phyloP scores from a whole-genome alignment of 2,888 invertebrate species.

The Drosophila hawaiiensis region DNA sequence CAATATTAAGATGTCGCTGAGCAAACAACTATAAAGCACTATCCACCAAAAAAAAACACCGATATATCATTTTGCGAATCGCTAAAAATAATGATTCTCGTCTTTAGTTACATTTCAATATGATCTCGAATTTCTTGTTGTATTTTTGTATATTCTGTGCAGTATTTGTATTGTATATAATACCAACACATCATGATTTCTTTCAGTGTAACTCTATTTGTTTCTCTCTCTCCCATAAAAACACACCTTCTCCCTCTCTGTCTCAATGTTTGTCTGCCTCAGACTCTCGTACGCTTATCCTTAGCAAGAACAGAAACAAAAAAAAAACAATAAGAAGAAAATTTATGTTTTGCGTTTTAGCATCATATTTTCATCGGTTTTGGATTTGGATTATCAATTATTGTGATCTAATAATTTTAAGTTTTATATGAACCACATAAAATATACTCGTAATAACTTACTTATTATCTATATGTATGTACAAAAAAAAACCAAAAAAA shows the following conservation, averaged over 20 bases:
- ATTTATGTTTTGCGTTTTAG: constrained; percentile 48
- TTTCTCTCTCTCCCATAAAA: constrained; percentile 9
- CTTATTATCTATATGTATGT: constrained; percentile 44
- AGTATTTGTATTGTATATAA: constrained; percentile 48
- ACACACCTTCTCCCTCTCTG: background rate
- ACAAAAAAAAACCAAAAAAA: constrained; percentile 3
- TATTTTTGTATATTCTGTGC: constrained; percentile 46
- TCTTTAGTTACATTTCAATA: constrained; percentile 33
- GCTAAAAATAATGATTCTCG: constrained; percentile 13
- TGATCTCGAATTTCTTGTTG: constrained; percentile 26
- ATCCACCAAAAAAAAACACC: background rate
- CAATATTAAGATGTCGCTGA: constrained; percentile 20
- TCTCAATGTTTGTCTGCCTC: constrained; percentile 11
- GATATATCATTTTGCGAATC: constrained; percentile 9
- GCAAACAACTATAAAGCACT: constrained; percentile 17
- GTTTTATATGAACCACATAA: constrained; percentile 35
- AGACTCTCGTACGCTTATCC: constrained; percentile 37
- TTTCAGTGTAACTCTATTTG: constrained; percentile 43
- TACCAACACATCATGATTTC: constrained; percentile 35
- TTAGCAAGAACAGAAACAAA: constrained; percentile 19
- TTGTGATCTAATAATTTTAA: constrained; percentile 64
- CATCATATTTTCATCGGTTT: constrained; percentile 52
- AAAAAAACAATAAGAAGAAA: background rate
- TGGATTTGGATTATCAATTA: constrained; percentile 63
- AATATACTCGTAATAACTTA: constrained; percentile 31